Base-by-base conservation (phyloP, 2,113 vertebrate genomes). In the Brienomyrus longianalis region DNA sequence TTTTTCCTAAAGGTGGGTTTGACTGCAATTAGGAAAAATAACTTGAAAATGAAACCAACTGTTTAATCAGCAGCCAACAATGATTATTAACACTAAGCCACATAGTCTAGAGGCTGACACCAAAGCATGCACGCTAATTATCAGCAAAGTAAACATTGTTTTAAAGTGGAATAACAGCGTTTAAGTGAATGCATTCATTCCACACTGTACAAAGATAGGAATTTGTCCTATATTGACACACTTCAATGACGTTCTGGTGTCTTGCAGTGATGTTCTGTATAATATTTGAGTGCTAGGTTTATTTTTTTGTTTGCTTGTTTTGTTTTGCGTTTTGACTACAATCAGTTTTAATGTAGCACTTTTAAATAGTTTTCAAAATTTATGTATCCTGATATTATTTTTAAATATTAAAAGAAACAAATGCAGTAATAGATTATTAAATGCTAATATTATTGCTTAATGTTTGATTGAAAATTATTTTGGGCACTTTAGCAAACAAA, bases 11-110 rank as follows among this genome's bases (percentile, higher is more conserved):
- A 70, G 43, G 89, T 47, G 83, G 15, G 54, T 70, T 50, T 90
- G 31, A 59, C 89, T 74, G 47, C 84, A 90, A 90, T 90, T 90
- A 77, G 47, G 89, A 90, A 90, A 89, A 86, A 89, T 85, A 48
- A 84, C 80, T 89, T 66, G 27, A 86, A 86, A 87, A 90, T 87
- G 85, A 70, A 86, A 66, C 84, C 43, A 45, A 87, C 56, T 47
- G 89, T 85, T 86, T 74, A 51, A 86, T 87, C 84, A 86, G 89
- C 31, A 48, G 56, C 80, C 39, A 74, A 90, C 89, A 86, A 43
- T 90, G 66, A 90, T 87, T 90, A 62, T 83, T 86, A 90, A 87
- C 89, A 90, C 17, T 8, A 50, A 86, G 43, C 56, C 89, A 31
- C 54, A 31, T n/a, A 23, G 27, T 10, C 85, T 45, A 48, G 54